Base-by-base conservation (phyloP, 1,140 invertebrate species). In the Physella acuta region DNA sequence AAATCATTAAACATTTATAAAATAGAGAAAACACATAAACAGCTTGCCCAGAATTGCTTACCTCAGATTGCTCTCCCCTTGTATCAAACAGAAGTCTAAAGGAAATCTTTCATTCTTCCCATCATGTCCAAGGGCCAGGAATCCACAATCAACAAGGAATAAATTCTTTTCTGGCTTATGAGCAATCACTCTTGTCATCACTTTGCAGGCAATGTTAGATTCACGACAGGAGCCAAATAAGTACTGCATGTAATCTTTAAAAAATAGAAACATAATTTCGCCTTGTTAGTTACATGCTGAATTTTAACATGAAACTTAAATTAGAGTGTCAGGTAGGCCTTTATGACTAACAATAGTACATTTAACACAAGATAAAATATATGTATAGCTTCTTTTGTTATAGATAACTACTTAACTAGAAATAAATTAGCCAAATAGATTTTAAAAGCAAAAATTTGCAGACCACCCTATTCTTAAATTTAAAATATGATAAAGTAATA, bases 141-240 rank as follows among this genome's bases (percentile, higher is more conserved):
- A 85, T 11, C 83, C 83, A 70, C 79, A 79, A 65, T 85, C 83
- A 51, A 83, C 74, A 20, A 81, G 59, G 36, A 85, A 52, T 59
- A 77, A 77, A 60, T 82, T 81, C 39, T 75, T 66, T 5, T 75
- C 71, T 8, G 72, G 76, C 59, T 81, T 79, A 53, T 84, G 81
- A 28, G 81, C 77, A 28, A 83, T 78, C 20, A 85, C 77, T 5
- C 82, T 70, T 14, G 82, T 83, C 1, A 78, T 78, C 24, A 85
- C 77, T 14, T 76, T 65, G 39, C 72, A 75, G 14, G 82, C 82
- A 4, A 85, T 79, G 31, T 82, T 78, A 1, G 76, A 73, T 34
- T 71, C 37, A 0, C 3, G 49, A 64, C 81, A 82, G 0, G 78
- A 74, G 3, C 79, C 79, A 28, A 84, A 72, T 1, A 59, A 44